Conservation (phyloP, 1,140 invertebrate genomes). For the Papilio dardanus region DNA sequence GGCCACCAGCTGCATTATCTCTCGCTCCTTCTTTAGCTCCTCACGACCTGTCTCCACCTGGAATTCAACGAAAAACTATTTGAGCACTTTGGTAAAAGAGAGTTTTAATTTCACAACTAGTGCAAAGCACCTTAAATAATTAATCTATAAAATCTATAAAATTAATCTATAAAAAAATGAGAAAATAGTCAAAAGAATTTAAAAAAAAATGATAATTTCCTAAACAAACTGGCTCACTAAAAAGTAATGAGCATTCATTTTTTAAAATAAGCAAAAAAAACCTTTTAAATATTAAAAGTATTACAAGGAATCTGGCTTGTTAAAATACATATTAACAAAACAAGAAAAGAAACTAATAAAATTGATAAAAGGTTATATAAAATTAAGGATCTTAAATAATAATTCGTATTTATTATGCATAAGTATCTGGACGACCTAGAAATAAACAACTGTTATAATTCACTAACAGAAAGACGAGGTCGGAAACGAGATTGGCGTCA, state of each 20-base stretch:
- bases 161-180: too few relatives aligned
- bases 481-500: neutral
- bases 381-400: constrained; percentile 3
- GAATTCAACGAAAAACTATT: constrained; percentile 45
- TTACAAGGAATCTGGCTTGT: too few relatives aligned
- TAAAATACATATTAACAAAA: neutral
- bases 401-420: constrained; percentile 14
- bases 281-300: neutral
- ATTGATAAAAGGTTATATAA: constrained; percentile 12
- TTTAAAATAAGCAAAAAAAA: neutral
- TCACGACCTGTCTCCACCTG: constrained; percentile 84
- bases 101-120: too few relatives aligned
- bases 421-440: constrained; percentile 25
- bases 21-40: constrained; percentile 94
- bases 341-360: neutral
- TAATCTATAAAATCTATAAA: too few relatives aligned
- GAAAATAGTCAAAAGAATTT: too few relatives aligned
- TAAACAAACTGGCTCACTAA: too few relatives aligned
- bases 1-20: constrained; percentile 95
- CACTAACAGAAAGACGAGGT: constrained; percentile 14
- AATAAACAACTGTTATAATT: constrained; percentile 30
- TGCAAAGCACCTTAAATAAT: too few relatives aligned
- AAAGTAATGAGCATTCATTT: neutral
- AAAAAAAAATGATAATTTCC: too few relatives aligned
- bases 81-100: too few relatives aligned